phyloP scores from a whole-genome alignment of 2,113 vertebrate species.

The Tor tambroides region DNA sequence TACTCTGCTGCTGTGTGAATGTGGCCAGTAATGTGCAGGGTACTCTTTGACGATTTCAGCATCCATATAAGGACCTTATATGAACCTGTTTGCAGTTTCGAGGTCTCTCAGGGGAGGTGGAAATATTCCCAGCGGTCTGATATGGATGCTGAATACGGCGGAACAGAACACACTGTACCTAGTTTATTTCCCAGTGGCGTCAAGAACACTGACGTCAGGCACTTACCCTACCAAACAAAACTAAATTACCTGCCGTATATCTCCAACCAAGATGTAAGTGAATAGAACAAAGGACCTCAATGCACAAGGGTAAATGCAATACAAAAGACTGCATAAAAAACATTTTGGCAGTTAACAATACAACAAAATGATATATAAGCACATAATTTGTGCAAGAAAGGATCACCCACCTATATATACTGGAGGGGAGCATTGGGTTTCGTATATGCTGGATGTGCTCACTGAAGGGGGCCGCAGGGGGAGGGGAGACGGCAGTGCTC shows the following conservation, averaged over 20 bases:
- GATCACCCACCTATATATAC: background rate
- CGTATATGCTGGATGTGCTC: constrained; percentile 5
- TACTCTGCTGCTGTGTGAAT: too few species aligned
- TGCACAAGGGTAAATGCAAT: background rate
- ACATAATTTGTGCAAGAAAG: background rate
- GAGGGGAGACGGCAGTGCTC: constrained; percentile 1
- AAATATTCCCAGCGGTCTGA: constrained; percentile 8
- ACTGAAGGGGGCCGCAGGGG: background rate
- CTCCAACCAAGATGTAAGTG: background rate
- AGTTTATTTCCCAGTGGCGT: constrained; percentile 13
- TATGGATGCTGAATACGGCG: background rate
- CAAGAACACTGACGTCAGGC: background rate
- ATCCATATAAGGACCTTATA: background rate
- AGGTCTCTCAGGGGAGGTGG: constrained; percentile 10
- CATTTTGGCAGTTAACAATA: background rate
- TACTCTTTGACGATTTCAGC: background rate
- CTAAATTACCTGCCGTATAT: background rate
- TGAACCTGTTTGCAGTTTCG: background rate
- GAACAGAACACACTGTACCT: constrained; percentile 28
- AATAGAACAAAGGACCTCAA: background rate
- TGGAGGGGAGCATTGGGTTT: background rate
- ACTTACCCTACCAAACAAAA: background rate
- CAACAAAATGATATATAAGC: background rate
- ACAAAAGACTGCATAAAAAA: background rate
- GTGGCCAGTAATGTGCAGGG: background rate